phyloP scores from a whole-genome alignment of 2,797 vertebrate species.

The Serranus cabrilla region DNA sequence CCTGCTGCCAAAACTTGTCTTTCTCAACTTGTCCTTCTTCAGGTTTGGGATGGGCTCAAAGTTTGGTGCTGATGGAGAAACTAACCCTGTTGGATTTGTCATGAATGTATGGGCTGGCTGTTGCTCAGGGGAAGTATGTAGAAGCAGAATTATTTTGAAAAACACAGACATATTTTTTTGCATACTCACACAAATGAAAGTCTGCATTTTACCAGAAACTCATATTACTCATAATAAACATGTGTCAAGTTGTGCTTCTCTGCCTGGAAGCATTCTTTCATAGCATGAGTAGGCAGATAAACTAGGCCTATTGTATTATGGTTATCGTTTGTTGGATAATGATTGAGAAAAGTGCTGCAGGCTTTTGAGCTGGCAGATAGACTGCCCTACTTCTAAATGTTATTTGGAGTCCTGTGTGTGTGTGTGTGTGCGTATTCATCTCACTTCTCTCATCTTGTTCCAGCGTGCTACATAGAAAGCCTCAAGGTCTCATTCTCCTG shows the following conservation, averaged over 20 bases:
- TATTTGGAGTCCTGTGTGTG: slow-evolving; percentile 51
- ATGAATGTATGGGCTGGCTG: background rate
- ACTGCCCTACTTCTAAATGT: slow-evolving; percentile 79
- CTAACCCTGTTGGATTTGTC: background rate
- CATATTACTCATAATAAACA: slow-evolving; percentile 28
- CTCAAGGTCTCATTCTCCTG: slow-evolving; percentile 61
- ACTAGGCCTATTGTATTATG: slow-evolving; percentile 54
- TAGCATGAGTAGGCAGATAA: slow-evolving; percentile 59
- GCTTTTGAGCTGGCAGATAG: slow-evolving; percentile 71
- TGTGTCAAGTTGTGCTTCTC: slow-evolving; percentile 11
- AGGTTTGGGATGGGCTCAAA: slow-evolving; percentile 31
- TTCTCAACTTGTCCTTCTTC: slow-evolving; percentile 17
- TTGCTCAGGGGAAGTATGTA: background rate
- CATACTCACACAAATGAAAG: slow-evolving; percentile 16
- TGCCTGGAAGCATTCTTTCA: slow-evolving; percentile 33
- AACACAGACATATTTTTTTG: background rate
- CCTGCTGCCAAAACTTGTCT: slow-evolving; percentile 37
- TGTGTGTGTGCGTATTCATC: slow-evolving; percentile 33
- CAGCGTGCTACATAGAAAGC: slow-evolving; percentile 57
- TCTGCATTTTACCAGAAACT: slow-evolving; percentile 5
- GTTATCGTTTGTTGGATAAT: slow-evolving; percentile 70
- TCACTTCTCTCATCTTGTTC: slow-evolving; percentile 63
- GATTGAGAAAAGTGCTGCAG: slow-evolving; percentile 76
- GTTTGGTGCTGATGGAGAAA: background rate
- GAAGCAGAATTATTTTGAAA: background rate